These are phyloP conservation scores for Liolophura sinensis DNA, from an alignment of 1,140 invertebrate genomes.

Conservation along the genomic window DNA sequence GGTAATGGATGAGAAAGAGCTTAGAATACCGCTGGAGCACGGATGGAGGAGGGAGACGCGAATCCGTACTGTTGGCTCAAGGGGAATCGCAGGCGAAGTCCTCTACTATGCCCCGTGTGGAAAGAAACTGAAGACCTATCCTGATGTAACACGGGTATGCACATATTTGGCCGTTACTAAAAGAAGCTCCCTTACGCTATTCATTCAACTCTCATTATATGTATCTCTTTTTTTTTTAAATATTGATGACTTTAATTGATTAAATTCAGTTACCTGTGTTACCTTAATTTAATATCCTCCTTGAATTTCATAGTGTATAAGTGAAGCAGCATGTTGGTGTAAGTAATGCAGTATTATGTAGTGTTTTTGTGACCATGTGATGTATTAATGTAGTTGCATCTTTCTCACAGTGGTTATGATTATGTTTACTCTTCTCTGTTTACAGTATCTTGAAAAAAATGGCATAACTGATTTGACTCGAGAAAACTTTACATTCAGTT, in stretches of 20 bases:
- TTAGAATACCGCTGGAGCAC: slow-evolving; percentile 75
- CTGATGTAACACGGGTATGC: slow-evolving; percentile 72
- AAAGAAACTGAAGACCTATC: slow-evolving; percentile 73
- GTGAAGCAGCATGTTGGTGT: no score
- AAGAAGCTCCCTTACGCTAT: neutral
- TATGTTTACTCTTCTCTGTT: slow-evolving; percentile 1
- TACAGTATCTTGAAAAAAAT: slow-evolving; percentile 58
- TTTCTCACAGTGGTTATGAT: no score
- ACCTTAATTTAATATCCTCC: no score
- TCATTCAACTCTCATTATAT: neutral
- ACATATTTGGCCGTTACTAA: neutral
- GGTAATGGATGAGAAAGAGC: slow-evolving; percentile 63
- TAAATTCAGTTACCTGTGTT: no score
- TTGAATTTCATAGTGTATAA: no score
- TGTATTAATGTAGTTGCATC: no score
- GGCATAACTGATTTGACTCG: slow-evolving; percentile 70
- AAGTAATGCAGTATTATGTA: no score
- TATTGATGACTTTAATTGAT: no score
- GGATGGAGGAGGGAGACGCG: slow-evolving; percentile 91
- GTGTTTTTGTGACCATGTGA: no score
- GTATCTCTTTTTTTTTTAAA: no score
- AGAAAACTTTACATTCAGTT: slow-evolving; percentile 91
- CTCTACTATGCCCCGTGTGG: slow-evolving; percentile 86
- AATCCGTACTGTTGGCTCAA: slow-evolving; percentile 74
- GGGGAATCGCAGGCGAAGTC: slow-evolving; percentile 70